Evolutionary conservation across 2,888 invertebrate genomes (phyloP).

Genomic region (Acleris emargana): DNA sequence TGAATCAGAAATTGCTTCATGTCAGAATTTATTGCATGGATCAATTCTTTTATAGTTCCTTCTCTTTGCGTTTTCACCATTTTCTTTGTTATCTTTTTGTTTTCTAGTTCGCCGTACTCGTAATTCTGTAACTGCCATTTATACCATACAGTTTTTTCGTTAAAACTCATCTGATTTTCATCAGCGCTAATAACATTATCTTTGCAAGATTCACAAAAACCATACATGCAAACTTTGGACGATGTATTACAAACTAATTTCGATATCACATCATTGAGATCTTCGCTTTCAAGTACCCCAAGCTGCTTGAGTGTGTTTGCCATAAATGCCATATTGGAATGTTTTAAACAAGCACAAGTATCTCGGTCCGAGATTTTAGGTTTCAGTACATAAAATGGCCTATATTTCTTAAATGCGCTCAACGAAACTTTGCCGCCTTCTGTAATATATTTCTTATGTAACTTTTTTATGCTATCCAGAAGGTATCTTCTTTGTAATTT

Average conservation of each 20-base stretch:
- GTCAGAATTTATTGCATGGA: slow-evolving; percentile 12
- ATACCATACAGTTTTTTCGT: slow-evolving; percentile 37
- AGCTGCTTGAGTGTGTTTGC: not conserved
- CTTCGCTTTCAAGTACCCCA: slow-evolving; percentile 2
- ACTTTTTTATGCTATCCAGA: slow-evolving; percentile 32
- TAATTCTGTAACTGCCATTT: slow-evolving; percentile 30
- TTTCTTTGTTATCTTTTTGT: slow-evolving; percentile 5
- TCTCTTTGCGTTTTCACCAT: slow-evolving; percentile 4
- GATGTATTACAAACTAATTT: slow-evolving; percentile 4
- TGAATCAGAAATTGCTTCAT: slow-evolving; percentile 19
- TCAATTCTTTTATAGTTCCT: slow-evolving; percentile 7
- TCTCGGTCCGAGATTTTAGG: slow-evolving; percentile 39
- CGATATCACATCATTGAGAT: not conserved
- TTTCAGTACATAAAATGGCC: slow-evolving; percentile 41
- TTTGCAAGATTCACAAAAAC: not conserved
- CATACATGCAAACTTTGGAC: not conserved
- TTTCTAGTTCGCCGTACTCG: slow-evolving; percentile 15
- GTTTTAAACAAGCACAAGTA: slow-evolving; percentile 42
- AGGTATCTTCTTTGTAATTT: slow-evolving; percentile 31
- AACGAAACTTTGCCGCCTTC: slow-evolving; percentile 40
- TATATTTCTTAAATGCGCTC: slow-evolving; percentile 39
- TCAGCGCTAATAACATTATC: not conserved
- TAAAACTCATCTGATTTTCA: slow-evolving; percentile 32
- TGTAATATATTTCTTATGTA: slow-evolving; percentile 40
- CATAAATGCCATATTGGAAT: slow-evolving; percentile 32